Conservation (phyloP, 1,140 invertebrate species). For the Psilanteris sp. region DNA sequence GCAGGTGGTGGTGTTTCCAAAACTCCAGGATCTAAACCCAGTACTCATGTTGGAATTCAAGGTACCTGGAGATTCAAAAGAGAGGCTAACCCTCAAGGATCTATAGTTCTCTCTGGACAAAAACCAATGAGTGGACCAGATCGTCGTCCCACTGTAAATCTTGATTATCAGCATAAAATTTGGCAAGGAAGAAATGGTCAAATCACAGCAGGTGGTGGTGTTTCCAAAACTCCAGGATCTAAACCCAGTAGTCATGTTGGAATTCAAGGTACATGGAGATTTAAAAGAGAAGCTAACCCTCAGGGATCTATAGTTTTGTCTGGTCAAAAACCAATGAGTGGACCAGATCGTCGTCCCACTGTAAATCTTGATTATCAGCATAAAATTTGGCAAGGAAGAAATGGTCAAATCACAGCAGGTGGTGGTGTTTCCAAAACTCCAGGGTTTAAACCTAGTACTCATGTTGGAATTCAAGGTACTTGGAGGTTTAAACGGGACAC, state of each 20-base stretch:
- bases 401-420: conserved; percentile 56
- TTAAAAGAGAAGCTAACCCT: conserved; percentile 27
- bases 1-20: conserved; percentile 56
- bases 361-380: conserved; percentile 62
- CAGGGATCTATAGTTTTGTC: conserved; percentile 23
- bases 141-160: conserved; percentile 44
- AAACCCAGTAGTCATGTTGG: conserved; percentile 52
- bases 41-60: conserved; percentile 59
- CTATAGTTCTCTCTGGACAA: conserved; percentile 18
- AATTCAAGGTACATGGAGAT: conserved; percentile 55
- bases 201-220: conserved; percentile 53
- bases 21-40: conserved; percentile 47
- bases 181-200: conserved; percentile 64
- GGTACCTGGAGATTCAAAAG: conserved; percentile 49
- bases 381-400: conserved; percentile 61
- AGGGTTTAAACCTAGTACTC: conserved; percentile 41
- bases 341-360: conserved; percentile 59
- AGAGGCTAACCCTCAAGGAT: conserved; percentile 31
- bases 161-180: conserved; percentile 66
- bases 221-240: conserved; percentile 52
- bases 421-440: conserved; percentile 58
- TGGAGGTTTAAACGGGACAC: conserved; percentile 40
- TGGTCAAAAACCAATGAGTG: conserved; percentile 60
- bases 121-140: conserved; percentile 65
- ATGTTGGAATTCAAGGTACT: conserved; percentile 60